Conservation (phyloP, 2,113 vertebrate species). For the Euleptes europaea region DNA sequence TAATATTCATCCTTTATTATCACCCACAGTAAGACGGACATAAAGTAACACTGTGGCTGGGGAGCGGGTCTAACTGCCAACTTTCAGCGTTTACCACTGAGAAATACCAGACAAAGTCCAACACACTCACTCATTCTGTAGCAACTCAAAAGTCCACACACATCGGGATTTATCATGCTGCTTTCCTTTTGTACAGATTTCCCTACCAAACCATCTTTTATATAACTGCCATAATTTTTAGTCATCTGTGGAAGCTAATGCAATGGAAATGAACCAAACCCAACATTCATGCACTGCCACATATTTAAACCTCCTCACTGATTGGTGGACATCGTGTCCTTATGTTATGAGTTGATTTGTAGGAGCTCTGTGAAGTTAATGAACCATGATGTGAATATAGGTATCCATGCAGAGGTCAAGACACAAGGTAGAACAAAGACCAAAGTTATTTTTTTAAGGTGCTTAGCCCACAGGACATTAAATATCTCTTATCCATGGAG, state of each 20-base stretch:
- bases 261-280: background rate
- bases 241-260: background rate
- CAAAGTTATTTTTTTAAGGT: background rate
- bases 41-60: background rate
- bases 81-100: too few species aligned
- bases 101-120: too few species aligned
- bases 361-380: background rate
- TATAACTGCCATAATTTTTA: background rate
- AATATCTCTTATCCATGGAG: too few species aligned
- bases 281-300: background rate
- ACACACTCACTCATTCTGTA: background rate
- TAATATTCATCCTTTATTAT: background rate
- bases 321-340: background rate
- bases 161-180: background rate
- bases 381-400: too few species aligned
- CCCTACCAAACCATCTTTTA: background rate
- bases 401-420: too few species aligned
- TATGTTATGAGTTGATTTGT: background rate
- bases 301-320: background rate
- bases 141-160: background rate
- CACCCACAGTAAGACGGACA: background rate
- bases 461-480: background rate
- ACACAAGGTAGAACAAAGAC: background rate
- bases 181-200: background rate
- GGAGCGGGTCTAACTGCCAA: too few species aligned